Conservation (phyloP, 2,888 invertebrate genomes). For the Calameuta idolon region DNA sequence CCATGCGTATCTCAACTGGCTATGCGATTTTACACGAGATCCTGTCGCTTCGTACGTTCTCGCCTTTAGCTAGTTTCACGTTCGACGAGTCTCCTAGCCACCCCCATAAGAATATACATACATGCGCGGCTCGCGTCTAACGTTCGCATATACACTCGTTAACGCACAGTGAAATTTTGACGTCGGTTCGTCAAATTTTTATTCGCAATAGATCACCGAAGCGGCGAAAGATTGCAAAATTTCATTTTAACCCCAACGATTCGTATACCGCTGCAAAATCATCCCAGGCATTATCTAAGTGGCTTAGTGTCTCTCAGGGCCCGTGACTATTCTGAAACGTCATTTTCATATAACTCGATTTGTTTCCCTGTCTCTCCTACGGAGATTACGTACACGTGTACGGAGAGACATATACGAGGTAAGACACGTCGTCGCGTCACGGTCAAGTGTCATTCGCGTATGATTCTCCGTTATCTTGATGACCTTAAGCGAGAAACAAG, state of each 20-base stretch:
- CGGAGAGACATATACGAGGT: not conserved
- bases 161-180: not conserved
- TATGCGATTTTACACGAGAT: not conserved
- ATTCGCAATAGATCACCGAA: not conserved
- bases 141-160: too few species aligned
- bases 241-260: not conserved
- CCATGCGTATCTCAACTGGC: conserved; percentile 31
- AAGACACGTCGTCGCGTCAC: conserved; percentile 31
- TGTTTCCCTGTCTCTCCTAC: not conserved
- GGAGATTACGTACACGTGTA: not conserved
- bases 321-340: not conserved
- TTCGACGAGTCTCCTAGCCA: not conserved
- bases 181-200: not conserved
- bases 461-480: conserved; percentile 50
- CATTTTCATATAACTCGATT: not conserved
- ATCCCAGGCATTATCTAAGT: not conserved
- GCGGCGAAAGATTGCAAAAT: not conserved
- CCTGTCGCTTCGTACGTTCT: not conserved
- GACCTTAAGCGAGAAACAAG: conserved; percentile 50
- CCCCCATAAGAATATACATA: not conserved
- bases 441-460: conserved; percentile 42
- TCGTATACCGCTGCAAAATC: not conserved
- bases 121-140: too few species aligned
- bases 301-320: not conserved
- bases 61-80: not conserved